Evolutionary conservation across 1,140 invertebrate genomes (phyloP), one percentile per base, ranked within the genome.

Genomic region (Brachionus sp.): DNA sequence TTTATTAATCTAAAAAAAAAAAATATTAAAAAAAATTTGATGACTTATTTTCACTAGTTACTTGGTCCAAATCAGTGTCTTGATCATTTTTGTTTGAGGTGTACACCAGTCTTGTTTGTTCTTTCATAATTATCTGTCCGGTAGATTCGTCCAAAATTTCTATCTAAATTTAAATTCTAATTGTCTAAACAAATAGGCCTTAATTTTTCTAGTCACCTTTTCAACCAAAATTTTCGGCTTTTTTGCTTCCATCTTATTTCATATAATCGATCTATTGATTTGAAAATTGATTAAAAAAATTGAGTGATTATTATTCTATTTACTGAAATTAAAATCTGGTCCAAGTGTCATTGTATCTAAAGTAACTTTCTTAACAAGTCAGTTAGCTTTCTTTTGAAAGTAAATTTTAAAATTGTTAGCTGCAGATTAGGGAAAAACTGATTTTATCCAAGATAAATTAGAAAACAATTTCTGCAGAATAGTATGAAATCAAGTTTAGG

Each of bases 91-190:
- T 75, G 5, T 16, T 23, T 12, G 33, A 39, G 6, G 70, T 75
- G 25, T 75, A 75, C 2, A 75, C 70, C 3, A 75, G 42, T 33
- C 70, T 75, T 4, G 70, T 53, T 44, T 80, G 77, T 25, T 80
- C 77, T 80, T 80, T 80, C 9, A 80, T 12, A 42, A 80, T 80
- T 13, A 80, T 80, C 16, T 80, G 50, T 39, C 77, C 77, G 3
- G 77, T 80, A 7, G 77, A 80, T 53, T 80, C 77, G 16, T 80
- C 77, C 37, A 80, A 44, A 62, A 80, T 80, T 80, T 80, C 50
- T 39, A 80, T 66, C 77, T 80, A 46, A 75, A 46, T 46, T 35
- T 46, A 44, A 3, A 29, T 23, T 37, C 9, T 9, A 5, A 0
- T 46, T 29, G 19, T 29, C 19, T 0, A 10, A 1, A n/a, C 7